Evolutionary conservation across 2,797 vertebrate genomes (phyloP).

Genomic region (Cetoscarus ocellatus): DNA sequence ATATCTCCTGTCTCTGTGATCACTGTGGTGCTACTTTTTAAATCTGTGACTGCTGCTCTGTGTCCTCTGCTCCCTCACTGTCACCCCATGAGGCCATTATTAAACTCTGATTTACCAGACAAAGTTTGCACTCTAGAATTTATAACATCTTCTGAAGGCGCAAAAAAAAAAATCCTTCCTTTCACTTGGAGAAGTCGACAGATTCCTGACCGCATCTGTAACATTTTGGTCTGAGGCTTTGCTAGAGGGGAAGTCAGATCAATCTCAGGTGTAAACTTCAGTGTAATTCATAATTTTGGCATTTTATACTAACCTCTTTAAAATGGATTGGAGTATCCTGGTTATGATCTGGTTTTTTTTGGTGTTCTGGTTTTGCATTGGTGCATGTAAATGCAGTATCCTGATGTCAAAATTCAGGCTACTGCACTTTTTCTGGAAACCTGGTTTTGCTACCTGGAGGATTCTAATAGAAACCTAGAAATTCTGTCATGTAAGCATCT

Average conservation of each 20-base stretch:
- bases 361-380: too few relatives aligned
- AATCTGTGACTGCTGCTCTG: not conserved
- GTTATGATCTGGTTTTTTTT: too few relatives aligned
- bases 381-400: too few relatives aligned
- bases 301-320: too few relatives aligned
- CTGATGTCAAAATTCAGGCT: too few relatives aligned
- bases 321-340: too few relatives aligned
- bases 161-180: constrained; percentile 26
- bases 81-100: constrained; percentile 24
- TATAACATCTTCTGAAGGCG: constrained; percentile 25
- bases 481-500: too few relatives aligned
- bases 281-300: constrained; percentile 31
- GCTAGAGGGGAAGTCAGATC: constrained; percentile 56
- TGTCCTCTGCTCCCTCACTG: constrained; percentile 9
- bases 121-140: constrained; percentile 18
- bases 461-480: too few relatives aligned
- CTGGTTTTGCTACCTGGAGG: too few relatives aligned
- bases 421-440: too few relatives aligned
- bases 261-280: constrained; percentile 44
- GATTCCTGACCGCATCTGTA: constrained; percentile 58
- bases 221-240: constrained; percentile 55
- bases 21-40: constrained; percentile 23
- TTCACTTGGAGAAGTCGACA: constrained; percentile 30
- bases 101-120: constrained; percentile 33
- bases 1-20: constrained; percentile 21